Base-by-base conservation (phyloP, 2,888 invertebrate genomes). In the Macrosiphum euphorbiae region DNA sequence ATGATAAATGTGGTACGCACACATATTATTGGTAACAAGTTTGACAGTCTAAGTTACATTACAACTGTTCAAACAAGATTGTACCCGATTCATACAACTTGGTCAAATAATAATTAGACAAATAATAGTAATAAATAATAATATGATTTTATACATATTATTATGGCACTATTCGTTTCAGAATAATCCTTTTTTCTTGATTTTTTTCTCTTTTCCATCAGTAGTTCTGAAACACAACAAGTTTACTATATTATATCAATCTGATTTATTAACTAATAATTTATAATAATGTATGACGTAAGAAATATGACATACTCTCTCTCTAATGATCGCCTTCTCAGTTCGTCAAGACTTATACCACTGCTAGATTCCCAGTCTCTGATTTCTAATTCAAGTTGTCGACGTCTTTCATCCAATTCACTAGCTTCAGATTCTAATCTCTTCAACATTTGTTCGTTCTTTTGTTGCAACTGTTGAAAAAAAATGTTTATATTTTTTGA, bases 131-230 rank as follows among this genome's bases (percentile, higher is more conserved):
- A 91, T 85, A 85, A 58, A 58, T 55, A 90, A 91, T 91, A 91
- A 92, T 88, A 88, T 88, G 88, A 78, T 92, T 88, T 61, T 87
- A 92, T 16, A 92, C 92, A 92, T 88, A 92, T 94, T 88, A 92
- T 87, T 94, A 94, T 85, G 90, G 85, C 88, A 90, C 94, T 90
- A 94, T 85, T 91, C 88, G 87, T 87, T 94, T 94, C 86, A 94
- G 96, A 98, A 98, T 96, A 98, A 97, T 96, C 98, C 98, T 97
- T 98, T 98, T 97, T 98, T 98, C 97, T 98, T 98, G 96, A 97
- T 97, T 96, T 98, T 98, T 96, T 98, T 98, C 95, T 98, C 98
- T 96, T 98, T 98, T 95, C 98, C 98, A 96, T 98, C 98, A 95
- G 98, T 97, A 95, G 97, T 97, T 96, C 97, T 97, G 97, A 95